These are phyloP conservation scores for Eolophus roseicapilla DNA, from an alignment of 2,113 vertebrate species.

Conservation along the genomic window DNA sequence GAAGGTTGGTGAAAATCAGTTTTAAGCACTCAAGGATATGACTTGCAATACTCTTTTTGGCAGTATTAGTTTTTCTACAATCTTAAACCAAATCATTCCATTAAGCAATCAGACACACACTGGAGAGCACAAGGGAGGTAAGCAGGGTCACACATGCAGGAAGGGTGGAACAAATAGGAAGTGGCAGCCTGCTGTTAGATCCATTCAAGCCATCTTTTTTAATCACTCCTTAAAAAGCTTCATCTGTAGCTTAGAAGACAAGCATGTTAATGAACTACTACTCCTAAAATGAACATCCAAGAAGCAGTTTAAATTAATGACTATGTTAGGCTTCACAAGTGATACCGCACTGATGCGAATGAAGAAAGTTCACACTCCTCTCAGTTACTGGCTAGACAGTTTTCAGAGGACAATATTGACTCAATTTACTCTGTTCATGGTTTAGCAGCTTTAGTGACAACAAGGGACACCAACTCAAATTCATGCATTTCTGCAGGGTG, in stretches of 20 bases:
- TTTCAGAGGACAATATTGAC: background rate
- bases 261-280: background rate
- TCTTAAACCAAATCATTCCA: background rate
- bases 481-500: accelerated
- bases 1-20: background rate
- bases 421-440: background rate
- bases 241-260: background rate
- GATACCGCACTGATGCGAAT: background rate
- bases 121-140: background rate
- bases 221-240: background rate
- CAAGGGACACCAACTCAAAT: background rate
- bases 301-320: background rate
- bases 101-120: background rate
- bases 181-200: background rate
- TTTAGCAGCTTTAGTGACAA: background rate
- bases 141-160: background rate
- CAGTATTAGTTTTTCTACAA: background rate
- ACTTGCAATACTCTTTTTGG: background rate
- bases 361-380: background rate
- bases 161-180: slow-evolving; percentile 1
- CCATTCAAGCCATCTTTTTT: background rate
- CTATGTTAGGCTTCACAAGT: background rate
- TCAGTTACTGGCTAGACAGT: background rate
- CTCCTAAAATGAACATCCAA: background rate
- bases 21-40: background rate